Conservation (phyloP, 2,888 invertebrate genomes). For the Thelaira solivaga region DNA sequence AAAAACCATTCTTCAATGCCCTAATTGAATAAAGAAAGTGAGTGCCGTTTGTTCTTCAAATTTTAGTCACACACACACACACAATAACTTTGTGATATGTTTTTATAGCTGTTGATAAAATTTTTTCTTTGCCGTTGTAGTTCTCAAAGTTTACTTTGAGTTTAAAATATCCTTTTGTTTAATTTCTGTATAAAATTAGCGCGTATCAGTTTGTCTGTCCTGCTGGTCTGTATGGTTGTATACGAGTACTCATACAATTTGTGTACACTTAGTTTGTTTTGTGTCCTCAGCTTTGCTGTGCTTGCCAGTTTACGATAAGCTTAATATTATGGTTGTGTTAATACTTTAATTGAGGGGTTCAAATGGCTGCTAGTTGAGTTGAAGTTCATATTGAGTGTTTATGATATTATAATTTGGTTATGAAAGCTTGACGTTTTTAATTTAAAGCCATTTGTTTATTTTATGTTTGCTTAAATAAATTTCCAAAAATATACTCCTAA, state of each 20-base stretch:
- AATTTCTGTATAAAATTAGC: slow-evolving; percentile 48
- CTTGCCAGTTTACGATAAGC: slow-evolving; percentile 70
- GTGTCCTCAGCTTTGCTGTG: slow-evolving; percentile 44
- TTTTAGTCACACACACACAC: neutral
- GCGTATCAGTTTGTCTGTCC: slow-evolving; percentile 7
- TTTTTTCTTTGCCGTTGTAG: slow-evolving; percentile 21
- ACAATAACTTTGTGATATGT: slow-evolving; percentile 44
- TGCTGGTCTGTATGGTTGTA: neutral
- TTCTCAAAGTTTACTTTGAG: slow-evolving; percentile 46
- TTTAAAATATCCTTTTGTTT: slow-evolving; percentile 68
- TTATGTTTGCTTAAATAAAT: neutral
- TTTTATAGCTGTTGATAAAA: slow-evolving; percentile 54
- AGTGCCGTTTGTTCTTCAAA: neutral
- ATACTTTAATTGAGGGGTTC: slow-evolving; percentile 66
- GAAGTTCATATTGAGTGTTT: slow-evolving; percentile 53
- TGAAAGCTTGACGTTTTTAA: slow-evolving; percentile 39
- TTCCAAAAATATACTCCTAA: neutral
- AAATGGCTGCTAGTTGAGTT: slow-evolving; percentile 41
- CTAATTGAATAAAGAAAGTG: too few species aligned
- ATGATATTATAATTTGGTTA: slow-evolving; percentile 41
- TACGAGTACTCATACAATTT: neutral
- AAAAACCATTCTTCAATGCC: too few species aligned
- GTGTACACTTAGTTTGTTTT: slow-evolving; percentile 27
- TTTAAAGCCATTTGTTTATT: neutral
- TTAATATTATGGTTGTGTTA: slow-evolving; percentile 68